Evolutionary conservation across 2,888 invertebrate species (phyloP), one percentile per base, ranked within the genome.

Genomic region (Cataglyphis cursor): DNA sequence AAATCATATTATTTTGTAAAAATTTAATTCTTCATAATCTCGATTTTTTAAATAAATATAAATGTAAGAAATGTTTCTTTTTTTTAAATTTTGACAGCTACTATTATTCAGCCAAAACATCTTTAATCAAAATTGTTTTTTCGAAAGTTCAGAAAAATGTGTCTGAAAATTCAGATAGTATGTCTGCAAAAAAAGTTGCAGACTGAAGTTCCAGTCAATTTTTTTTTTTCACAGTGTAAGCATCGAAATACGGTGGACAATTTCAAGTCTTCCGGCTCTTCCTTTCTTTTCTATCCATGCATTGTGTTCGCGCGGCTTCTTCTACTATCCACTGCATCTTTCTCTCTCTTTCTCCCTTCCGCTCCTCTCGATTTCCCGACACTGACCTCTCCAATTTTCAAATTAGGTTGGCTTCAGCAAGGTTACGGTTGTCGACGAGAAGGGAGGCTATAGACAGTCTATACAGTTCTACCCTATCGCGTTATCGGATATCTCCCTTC

Each of bases 351-450:
- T 51, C 35, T 59, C 74, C 51, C 64, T 62, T 48, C 75, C 72
- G 35, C 62, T 38, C 41, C 35, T 81, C 82, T 68, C 83, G 86
- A 87, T 85, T 90, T 89, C 85, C 89, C 88, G 88, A 89, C 90
- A 91, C 92, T 92, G 91, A 92, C 91, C 91, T 91, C 89, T 86
- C 88, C 91, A 92, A 92, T 92, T 92, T 91, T 91, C 89, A 85
- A 91, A 90, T 90, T 86, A 86, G 88, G 81, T 74, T 82, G 75
- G 87, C 54, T 84, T 72, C 74, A 61, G 82, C 66, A 81, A 41
- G 80, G 76, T 68, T 61, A 64, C 59, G 66, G 41, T 65, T 18
- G 48, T 48, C 44, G 76, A 66, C 48, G 24, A 62, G 59, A 68
- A 70, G 72, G 72, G 72, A 70, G 72, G 78, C 78, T 70, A 59